These are phyloP conservation scores for Muraenolepis orangiensis DNA, from an alignment of 2,797 vertebrate genomes.

Conservation along the genomic window DNA sequence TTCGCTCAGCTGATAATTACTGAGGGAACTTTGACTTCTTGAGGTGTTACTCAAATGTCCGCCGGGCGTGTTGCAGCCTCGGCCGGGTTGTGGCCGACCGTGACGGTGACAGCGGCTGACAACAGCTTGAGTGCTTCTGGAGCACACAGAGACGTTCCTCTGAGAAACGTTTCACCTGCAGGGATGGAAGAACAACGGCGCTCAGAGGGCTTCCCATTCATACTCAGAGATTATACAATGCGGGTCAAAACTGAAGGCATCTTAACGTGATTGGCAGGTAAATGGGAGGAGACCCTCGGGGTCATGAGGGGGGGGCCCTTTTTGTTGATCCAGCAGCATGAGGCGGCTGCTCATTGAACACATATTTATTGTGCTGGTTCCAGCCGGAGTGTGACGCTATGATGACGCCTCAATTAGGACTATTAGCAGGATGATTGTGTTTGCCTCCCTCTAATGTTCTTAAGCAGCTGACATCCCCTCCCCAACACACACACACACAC, in stretches of 20 bases:
- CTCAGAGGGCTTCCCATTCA: constrained; percentile 59
- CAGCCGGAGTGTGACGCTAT: constrained; percentile 62
- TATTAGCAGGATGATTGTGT: constrained; percentile 67
- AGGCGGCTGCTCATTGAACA: constrained; percentile 66
- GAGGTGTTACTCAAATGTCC: constrained; percentile 46
- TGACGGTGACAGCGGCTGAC: constrained; percentile 69
- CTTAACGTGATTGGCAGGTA: constrained; percentile 63
- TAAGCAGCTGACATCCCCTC: constrained; percentile 26
- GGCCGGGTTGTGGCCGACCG: constrained; percentile 34
- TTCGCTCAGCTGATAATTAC: constrained; percentile 74
- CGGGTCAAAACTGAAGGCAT: constrained; percentile 60
- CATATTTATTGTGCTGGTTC: constrained; percentile 69
- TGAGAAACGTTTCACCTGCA: constrained; percentile 59
- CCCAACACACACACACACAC: background rate
- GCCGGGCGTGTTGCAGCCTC: constrained; percentile 44
- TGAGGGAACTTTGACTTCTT: constrained; percentile 48
- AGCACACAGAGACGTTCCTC: constrained; percentile 57
- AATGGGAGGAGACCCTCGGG: constrained; percentile 51
- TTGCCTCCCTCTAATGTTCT: constrained; percentile 53
- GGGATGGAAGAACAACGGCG: constrained; percentile 54
- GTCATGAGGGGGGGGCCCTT: constrained; percentile 32
- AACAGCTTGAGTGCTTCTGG: constrained; percentile 65
- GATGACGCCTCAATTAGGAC: constrained; percentile 69
- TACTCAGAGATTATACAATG: constrained; percentile 66
- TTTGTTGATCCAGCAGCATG: constrained; percentile 68